Evolutionary conservation across 2,888 invertebrate species (phyloP).

Genomic region (Tipula vernalis): DNA sequence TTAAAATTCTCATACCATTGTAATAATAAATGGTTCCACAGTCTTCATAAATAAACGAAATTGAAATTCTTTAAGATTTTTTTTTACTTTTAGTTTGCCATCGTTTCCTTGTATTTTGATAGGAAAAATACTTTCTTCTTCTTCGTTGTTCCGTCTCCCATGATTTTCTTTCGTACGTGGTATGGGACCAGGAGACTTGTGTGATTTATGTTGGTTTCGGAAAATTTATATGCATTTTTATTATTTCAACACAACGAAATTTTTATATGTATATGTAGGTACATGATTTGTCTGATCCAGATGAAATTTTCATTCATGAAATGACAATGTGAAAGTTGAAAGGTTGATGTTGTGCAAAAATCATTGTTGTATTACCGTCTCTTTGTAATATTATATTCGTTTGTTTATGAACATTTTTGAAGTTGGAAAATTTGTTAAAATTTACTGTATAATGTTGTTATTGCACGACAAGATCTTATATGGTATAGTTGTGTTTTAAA

Average conservation of each 20-base stretch:
- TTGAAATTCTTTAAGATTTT: slow-evolving; percentile 8
- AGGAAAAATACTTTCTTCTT: neutral
- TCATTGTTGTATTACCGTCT: neutral
- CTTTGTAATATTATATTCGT: too few relatives aligned
- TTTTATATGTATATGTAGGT: neutral
- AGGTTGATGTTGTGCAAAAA: neutral
- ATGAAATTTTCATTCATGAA: neutral
- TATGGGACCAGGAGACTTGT: neutral
- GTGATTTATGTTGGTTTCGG: neutral
- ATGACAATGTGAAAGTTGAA: slow-evolving; percentile 4
- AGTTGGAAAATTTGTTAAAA: too few relatives aligned
- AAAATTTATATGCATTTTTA: neutral
- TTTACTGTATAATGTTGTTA: too few relatives aligned
- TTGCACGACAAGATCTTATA: too few relatives aligned
- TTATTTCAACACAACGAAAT: neutral
- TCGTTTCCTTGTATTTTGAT: neutral
- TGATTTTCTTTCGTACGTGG: neutral
- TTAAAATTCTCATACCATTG: neutral
- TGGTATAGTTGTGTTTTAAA: too few relatives aligned
- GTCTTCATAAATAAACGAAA: slow-evolving; percentile 8
- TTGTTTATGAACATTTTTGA: too few relatives aligned
- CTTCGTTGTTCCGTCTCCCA: neutral
- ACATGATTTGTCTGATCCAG: neutral
- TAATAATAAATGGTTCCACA: slow-evolving; percentile 4
- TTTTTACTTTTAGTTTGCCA: neutral